Evolutionary conservation across 1,140 invertebrate species (phyloP), one percentile per base, ranked within the genome.

Genomic region (Globodera rostochiensis): DNA sequence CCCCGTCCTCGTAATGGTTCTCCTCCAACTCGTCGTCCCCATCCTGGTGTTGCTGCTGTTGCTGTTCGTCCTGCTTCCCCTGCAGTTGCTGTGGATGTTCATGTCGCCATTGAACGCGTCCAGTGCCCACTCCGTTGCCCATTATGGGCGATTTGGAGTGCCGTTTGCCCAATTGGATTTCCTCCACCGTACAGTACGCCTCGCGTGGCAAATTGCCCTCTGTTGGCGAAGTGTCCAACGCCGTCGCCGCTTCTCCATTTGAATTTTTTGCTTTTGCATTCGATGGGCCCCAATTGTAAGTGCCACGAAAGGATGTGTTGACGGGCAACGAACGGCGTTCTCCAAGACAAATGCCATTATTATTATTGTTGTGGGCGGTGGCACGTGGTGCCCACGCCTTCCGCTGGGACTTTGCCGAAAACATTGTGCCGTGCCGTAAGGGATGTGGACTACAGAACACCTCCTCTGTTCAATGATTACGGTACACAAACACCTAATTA

Each of bases 161-260:
- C 49, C 50, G 50, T 76, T 76, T 76, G 46, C 50, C 50, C 46
- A 64, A 57, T 76, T 76, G 57, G 19, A 76, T 76, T 76, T 76
- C 50, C 49, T 76, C 74, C 57, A 76, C 74, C 57, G 57, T 76
- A 76, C 74, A 76, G 66, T 76, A 76, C 6, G 74, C 57, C 57
- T 64, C 57, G 5, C 6, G 13, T 64, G 57, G 15, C 57, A 15
- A 13, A 64, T 64, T 64, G 57, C 19, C 57, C 6, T 15, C 57
- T 11, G 19, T 64, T 64, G 57, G 57, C 57, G 19, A 64, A 64
- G 57, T 64, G 57, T 64, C 36, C 36, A n/a, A n/a, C n/a, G n/a
- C n/a, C n/a, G 25, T 36, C 25, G 36, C 0, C 57, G 57, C 57
- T 3, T 64, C 36, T 36, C 57, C 57, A 15, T 64, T 64, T 13